Evolutionary conservation across 1,140 invertebrate genomes (phyloP), one percentile per base, ranked within the genome.

Genomic region (Ceratosolen solmsi): DNA sequence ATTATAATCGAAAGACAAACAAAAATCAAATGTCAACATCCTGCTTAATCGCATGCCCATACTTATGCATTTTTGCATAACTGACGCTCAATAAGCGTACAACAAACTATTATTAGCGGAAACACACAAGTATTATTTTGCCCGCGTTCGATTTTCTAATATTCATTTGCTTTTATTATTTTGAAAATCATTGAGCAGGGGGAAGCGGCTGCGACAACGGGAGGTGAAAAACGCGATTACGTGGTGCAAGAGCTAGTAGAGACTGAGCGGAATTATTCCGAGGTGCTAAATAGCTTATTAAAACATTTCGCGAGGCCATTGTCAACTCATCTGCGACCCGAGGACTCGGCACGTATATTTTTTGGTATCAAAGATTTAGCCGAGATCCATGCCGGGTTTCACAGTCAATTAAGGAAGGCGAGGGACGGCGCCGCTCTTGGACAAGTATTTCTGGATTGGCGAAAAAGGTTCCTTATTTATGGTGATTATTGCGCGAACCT

Each of bases 191-290:
- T 13, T 68, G 20, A 25, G 27, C 1, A 79, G 78, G 79, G 54
- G 46, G 74, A 54, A 30, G 74, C 81, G 9, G 73, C 49, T 0
- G 46, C 79, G 22, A 36, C 56, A 25, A 84, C 85, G 11, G 84
- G 93, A 83, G 94, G 94, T 84, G 97, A 97, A 89, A 99, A 99
- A 91, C 92, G 98, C 80, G 98, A 99, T 91, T 98, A 98, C 89
- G 98, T 98, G 72, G 96, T 99, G 83, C 95, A 97, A 86, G 98
- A 99, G 91, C 92, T 99, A 7, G 94, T 99, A 20, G 98, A 99
- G 90, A 99, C 98, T 0, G 98, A 99, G 91, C 96, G 95, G 83
- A 99, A 99, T 92, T 99, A 99, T 89, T 95, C 99, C 27, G 97
- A 98, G 85, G 98, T 98, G 54, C 92, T 99, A 25, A 94, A 94